Conservation (phyloP, 2,113 vertebrate species). For the Entosphenus tridentatus region DNA sequence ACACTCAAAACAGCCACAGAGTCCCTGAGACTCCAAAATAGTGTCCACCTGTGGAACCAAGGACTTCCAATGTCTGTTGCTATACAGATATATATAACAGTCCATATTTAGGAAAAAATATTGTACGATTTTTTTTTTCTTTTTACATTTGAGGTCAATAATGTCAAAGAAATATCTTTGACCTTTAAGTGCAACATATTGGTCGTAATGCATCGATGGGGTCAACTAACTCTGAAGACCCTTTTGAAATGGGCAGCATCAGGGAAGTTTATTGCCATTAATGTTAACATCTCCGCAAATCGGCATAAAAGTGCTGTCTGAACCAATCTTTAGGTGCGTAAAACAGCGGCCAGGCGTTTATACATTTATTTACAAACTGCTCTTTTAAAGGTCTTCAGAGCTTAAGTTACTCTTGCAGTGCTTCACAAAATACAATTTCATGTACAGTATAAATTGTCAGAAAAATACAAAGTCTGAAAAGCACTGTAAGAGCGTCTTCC, state of each 20-base stretch:
- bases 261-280: neutral
- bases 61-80: neutral
- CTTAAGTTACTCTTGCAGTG: no score
- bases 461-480: no score
- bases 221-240: neutral
- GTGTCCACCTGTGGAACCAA: neutral
- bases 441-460: no score
- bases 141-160: slow-evolving; percentile 5
- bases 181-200: slow-evolving; percentile 3
- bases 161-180: slow-evolving; percentile 3
- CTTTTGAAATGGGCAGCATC: neutral
- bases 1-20: neutral
- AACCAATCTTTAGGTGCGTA: neutral
- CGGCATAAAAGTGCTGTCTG: neutral
- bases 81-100: neutral
- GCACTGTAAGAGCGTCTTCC: no score
- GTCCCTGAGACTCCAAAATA: slow-evolving; percentile 2
- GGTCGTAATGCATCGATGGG: neutral
- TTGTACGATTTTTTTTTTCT: neutral
- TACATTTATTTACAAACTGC: no score
- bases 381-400: no score
- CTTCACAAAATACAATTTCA: no score
- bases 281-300: neutral
- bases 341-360: neutral
- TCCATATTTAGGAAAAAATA: neutral